phyloP scores from a whole-genome alignment of 2,113 vertebrate genomes.

The Todiramphus chloris region DNA sequence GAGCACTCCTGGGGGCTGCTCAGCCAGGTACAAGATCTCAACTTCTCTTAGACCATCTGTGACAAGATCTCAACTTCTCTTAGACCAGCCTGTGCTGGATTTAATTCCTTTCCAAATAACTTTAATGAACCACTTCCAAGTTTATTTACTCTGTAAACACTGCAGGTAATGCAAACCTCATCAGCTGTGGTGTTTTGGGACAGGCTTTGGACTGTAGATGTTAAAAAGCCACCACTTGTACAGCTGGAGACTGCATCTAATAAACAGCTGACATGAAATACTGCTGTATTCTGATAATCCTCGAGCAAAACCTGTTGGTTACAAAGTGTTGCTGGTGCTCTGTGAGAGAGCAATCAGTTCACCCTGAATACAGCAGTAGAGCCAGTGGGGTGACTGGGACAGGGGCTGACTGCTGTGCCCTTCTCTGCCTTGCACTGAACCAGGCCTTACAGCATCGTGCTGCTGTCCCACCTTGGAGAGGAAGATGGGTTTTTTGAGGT shows the following conservation, averaged over 20 bases:
- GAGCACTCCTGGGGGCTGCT: not conserved
- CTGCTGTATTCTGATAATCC: not conserved
- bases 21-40: too few species aligned
- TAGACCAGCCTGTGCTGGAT: not conserved
- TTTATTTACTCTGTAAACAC: not conserved
- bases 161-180: not conserved
- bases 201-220: not conserved
- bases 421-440: not conserved
- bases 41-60: not conserved
- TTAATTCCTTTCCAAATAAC: not conserved
- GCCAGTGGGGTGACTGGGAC: fast-evolving
- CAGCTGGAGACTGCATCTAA: not conserved
- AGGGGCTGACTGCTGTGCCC: fast-evolving
- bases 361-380: not conserved
- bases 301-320: not conserved
- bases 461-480: not conserved
- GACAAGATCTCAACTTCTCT: not conserved
- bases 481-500: not conserved
- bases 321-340: not conserved
- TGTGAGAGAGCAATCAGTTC: too few species aligned
- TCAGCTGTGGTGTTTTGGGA: not conserved
- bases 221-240: not conserved
- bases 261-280: not conserved
- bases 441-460: not conserved
- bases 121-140: not conserved